Conservation (phyloP, 1,140 invertebrate genomes). For the Drosophila tsacasi region DNA sequence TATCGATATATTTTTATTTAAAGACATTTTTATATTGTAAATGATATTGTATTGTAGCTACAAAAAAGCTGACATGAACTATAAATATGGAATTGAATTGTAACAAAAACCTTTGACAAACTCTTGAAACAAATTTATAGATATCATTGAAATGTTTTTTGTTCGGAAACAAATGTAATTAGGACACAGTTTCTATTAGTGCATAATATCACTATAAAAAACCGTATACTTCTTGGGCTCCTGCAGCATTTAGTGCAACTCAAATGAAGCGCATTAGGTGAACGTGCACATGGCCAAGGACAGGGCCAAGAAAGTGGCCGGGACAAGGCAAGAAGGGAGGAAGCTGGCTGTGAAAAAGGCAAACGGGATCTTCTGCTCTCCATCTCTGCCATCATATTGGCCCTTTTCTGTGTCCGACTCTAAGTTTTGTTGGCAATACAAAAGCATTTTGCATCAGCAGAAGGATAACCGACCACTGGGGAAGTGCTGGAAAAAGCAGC, state of each 20-base stretch:
- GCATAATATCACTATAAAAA: conserved; percentile 24
- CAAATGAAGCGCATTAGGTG: conserved; percentile 83
- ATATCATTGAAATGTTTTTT: background rate
- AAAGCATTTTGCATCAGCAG: conserved; percentile 79
- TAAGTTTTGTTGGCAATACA: conserved; percentile 79
- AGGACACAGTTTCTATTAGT: conserved; percentile 8
- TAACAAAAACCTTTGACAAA: background rate
- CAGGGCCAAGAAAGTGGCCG: conserved; percentile 38
- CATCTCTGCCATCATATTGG: conserved; percentile 32
- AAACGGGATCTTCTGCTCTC: conserved; percentile 2
- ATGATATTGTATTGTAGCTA: background rate
- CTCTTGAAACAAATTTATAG: background rate
- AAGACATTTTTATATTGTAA: no score
- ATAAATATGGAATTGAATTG: background rate
- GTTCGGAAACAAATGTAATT: background rate
- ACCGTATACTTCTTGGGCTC: conserved; percentile 27
- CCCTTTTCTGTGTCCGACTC: conserved; percentile 31
- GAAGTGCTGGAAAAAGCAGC: conserved; percentile 28
- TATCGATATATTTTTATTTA: no score
- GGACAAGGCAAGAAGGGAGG: background rate
- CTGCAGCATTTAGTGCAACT: conserved; percentile 71
- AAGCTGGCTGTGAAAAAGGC: conserved; percentile 9
- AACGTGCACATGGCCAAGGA: conserved; percentile 52
- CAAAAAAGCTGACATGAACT: background rate
- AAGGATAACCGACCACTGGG: conserved; percentile 56